Evolutionary conservation across 64 coral and sea anemone species (phyloP).

Genomic region (Orbicella faveolata): DNA sequence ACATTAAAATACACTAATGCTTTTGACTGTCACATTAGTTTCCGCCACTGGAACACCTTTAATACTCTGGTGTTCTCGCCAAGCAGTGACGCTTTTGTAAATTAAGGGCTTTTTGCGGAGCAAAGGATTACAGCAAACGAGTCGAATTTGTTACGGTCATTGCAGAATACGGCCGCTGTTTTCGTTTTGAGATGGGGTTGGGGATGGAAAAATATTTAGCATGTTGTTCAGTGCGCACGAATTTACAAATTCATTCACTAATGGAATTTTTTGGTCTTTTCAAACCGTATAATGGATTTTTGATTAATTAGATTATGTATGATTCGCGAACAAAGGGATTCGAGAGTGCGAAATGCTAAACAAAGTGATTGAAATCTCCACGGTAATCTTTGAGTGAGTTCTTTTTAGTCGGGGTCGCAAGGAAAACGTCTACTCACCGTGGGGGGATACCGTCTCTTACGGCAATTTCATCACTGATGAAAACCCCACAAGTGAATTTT

Average conservation of each 20-base stretch:
- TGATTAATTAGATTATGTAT: constrained; percentile 8
- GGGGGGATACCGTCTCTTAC: not conserved
- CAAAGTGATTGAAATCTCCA: not conserved
- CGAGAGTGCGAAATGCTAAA: not conserved
- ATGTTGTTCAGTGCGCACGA: not conserved
- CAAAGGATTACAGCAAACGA: not conserved
- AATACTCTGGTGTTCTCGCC: not conserved
- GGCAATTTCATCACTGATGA: not conserved
- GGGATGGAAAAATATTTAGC: not conserved
- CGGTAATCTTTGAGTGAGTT: not conserved
- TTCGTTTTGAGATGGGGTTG: no score
- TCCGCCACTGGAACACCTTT: constrained; percentile 1
- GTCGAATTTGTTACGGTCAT: not conserved
- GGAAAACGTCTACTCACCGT: not conserved
- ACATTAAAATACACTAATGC: constrained; percentile 9
- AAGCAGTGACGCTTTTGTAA: not conserved
- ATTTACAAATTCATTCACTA: not conserved
- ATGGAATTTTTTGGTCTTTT: not conserved
- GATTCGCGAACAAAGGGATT: not conserved
- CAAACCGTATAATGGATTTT: not conserved
- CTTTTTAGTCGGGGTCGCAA: no score
- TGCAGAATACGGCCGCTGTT: not conserved
- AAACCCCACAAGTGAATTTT: not conserved
- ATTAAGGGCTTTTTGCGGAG: not conserved
- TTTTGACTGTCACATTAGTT: not conserved